phyloP scores from a whole-genome alignment of 2,797 vertebrate species.

The Myotis pilosus region DNA sequence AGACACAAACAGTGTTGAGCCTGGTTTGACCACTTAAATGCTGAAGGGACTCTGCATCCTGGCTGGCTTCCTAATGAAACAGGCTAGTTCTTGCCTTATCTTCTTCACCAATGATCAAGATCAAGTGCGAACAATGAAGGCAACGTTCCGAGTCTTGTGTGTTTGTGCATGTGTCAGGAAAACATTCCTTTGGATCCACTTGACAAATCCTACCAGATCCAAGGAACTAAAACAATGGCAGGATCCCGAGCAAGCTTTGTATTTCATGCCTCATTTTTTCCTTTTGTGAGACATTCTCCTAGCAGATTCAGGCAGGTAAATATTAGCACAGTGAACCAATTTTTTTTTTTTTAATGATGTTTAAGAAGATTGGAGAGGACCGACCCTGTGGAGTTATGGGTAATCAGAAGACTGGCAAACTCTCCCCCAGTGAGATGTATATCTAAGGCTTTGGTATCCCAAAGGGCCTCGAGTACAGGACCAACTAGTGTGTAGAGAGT shows the following conservation, averaged over 20 bases:
- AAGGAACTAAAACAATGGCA: not conserved
- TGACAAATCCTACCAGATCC: not conserved
- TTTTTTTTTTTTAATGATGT: not conserved
- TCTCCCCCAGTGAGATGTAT: not conserved
- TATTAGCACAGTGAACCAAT: not conserved
- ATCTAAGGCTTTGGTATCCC: not conserved
- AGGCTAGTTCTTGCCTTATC: not conserved
- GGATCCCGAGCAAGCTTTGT: not conserved
- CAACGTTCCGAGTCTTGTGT: not conserved
- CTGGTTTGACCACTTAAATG: not conserved
- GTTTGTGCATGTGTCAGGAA: not conserved
- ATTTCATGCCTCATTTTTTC: not conserved
- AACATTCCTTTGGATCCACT: not conserved
- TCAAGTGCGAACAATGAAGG: slow-evolving; percentile 1
- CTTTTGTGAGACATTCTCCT: not conserved
- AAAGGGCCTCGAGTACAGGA: not conserved
- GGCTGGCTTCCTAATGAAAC: not conserved
- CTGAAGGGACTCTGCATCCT: not conserved
- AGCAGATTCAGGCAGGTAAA: not conserved
- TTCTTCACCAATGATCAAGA: slow-evolving; percentile 13
- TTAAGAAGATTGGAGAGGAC: not conserved
- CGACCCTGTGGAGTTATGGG: too few species aligned
- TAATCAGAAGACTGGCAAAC: not conserved
- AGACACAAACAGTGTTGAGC: not conserved
- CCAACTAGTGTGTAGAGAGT: not conserved